Base-by-base conservation (phyloP, 92 coral and sea anemone species). In the Umimayanthus chanpuru region DNA sequence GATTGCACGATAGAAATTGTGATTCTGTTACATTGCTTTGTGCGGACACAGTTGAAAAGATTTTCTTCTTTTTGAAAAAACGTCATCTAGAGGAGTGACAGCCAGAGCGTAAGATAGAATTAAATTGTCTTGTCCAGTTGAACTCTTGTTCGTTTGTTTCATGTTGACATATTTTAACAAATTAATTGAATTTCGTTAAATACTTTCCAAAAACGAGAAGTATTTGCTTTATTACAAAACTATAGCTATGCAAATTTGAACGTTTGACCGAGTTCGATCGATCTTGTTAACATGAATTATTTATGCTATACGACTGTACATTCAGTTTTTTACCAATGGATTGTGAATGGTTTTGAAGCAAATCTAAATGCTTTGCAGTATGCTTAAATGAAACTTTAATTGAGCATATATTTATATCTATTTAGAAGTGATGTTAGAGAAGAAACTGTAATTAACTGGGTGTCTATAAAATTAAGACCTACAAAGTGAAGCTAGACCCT, bases 221-320 rank as follows among this genome's bases (percentile, higher is more conserved):
- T 61, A 61, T 3, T 5, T 12, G 68, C 26, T 61, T 18, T 23
- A 36, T 73, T 32, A 30, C n/a, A 6, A 50, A n/a, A 20, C 23
- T 20, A 74, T 18, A 41, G 29, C 28, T 18, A 38, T 18, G 79
- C 47, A 75, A 75, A 38, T 75, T 75, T 75, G 28, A 10, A 32
- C 39, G 79, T 36, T 75, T 36, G 50, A 71, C 29, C 40, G 76
- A 71, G 44, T 16, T 75, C 28, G 12, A 14, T 32, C 47, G 39
- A 73, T 75, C 53, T 75, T 75, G 26, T 75, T 75, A 9, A 39
- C 50, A 74, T 74, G 16, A 39, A 74, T 74, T 36, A 74, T 32
- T 74, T 21, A 74, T 38, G 1, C 41, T 36, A 32, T 41, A 41
- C 7, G 5, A 41, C 7, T 7, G 11, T 47, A 23, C 50, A 30